Percentiles rank a stretch among this genome's conserved stretches.
phyloP scores from a whole-genome alignment of 2,888 invertebrate species.

The Oxyteleia sp. region DNA sequence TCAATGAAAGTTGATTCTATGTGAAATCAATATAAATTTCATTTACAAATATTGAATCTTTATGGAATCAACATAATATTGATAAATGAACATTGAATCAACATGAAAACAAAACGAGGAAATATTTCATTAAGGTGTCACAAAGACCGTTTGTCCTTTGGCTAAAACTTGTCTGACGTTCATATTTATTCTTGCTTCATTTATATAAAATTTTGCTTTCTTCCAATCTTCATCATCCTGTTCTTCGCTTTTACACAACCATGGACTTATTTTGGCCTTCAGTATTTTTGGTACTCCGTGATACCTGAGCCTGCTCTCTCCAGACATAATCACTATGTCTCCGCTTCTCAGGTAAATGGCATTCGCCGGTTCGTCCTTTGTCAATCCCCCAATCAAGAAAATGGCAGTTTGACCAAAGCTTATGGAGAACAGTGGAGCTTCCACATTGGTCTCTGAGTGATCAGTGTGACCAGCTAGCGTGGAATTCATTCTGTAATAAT shows the following conservation, averaged over 20 bases:
- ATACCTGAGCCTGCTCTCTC: slow-evolving; percentile 94
- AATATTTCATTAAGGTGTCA: too few species aligned
- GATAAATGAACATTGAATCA: too few species aligned
- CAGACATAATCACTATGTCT: slow-evolving; percentile 97
- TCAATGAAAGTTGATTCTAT: too few species aligned
- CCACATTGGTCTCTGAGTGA: slow-evolving; percentile 95
- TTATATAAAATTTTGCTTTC: slow-evolving; percentile 80
- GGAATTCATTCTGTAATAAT: slow-evolving; percentile 97
- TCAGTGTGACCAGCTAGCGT: slow-evolving; percentile 98
- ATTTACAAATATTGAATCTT: too few species aligned
- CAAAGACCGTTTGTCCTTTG: slow-evolving; percentile 89
- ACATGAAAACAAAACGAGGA: too few species aligned
- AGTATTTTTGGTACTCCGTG: slow-evolving; percentile 98
- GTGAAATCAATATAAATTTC: too few species aligned
- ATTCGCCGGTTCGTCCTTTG: slow-evolving; percentile 90
- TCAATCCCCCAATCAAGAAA: slow-evolving; percentile 95
- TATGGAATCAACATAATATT: too few species aligned
- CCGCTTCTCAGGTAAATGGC: slow-evolving; percentile 95
- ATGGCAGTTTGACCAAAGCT: slow-evolving; percentile 98
- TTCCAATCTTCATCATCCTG: slow-evolving; percentile 78
- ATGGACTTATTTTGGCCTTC: slow-evolving; percentile 88
- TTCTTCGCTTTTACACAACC: slow-evolving; percentile 88
- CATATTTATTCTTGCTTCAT: slow-evolving; percentile 94
- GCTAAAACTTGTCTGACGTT: slow-evolving; percentile 97
- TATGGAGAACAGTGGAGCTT: slow-evolving; percentile 96